phyloP scores from a whole-genome alignment of 37 sponge, comb jelly and placozoan genomes.

The Corticium candelabrum region DNA sequence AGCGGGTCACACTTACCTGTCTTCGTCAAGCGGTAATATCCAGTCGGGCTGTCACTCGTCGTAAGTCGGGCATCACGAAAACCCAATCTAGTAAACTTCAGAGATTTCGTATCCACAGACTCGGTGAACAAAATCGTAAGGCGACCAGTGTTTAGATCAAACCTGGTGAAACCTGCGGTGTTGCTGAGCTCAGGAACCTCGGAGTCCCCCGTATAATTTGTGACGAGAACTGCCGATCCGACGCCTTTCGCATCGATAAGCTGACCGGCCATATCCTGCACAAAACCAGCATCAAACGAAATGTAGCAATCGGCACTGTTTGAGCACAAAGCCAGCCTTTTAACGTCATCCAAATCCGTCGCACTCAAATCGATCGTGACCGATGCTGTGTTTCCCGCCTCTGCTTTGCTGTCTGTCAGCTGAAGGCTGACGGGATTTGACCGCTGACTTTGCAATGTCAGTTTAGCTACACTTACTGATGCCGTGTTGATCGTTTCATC shows the following conservation, averaged over 20 bases:
- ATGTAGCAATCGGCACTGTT: conserved; percentile 41
- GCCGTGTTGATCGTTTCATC: not conserved
- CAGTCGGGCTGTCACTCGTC: no score
- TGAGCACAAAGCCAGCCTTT: conserved; percentile 38
- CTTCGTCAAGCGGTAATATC: no score
- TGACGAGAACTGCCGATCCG: conserved; percentile 12
- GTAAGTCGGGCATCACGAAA: no score
- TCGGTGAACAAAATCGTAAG: conserved; percentile 26
- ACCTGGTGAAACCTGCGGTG: no score
- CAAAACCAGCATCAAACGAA: conserved; percentile 34
- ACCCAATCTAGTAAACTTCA: no score
- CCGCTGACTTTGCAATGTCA: not conserved
- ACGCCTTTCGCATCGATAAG: conserved; percentile 26
- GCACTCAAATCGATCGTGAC: no score
- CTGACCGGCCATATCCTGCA: conserved; percentile 52
- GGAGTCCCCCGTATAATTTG: conserved; percentile 39
- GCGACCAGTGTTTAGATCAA: not conserved
- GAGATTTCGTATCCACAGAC: conserved; percentile 43
- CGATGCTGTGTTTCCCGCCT: not conserved
- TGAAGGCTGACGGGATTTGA: not conserved
- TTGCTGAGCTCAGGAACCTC: no score
- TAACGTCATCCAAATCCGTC: not conserved
- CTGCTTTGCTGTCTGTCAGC: no score
- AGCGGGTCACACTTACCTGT: no score
- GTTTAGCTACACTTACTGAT: conserved; percentile 9